phyloP scores from a whole-genome alignment of 2,888 invertebrate species.

The Lochmaea crataegi region DNA sequence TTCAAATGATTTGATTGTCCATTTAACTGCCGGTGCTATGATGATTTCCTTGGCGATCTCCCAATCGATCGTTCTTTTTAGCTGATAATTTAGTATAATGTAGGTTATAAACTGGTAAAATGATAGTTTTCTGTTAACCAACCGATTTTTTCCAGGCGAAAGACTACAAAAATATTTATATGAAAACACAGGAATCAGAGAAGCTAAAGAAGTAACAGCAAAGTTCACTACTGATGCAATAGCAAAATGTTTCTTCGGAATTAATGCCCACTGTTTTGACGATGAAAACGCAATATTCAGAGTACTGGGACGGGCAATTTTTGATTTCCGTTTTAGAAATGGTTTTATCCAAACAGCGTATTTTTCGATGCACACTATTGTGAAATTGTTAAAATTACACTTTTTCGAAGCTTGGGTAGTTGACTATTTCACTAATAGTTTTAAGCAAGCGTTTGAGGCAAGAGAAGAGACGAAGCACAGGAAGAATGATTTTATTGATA shows the following conservation, averaged over 20 bases:
- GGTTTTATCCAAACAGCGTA: conserved; percentile 51
- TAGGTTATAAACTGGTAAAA: conserved; percentile 17
- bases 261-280: conserved; percentile 61
- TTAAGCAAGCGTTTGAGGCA: conserved; percentile 52
- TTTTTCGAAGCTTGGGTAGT: conserved; percentile 52
- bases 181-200: conserved; percentile 42
- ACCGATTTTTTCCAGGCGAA: conserved; percentile 27
- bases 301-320: conserved; percentile 56
- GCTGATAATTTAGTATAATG: too few species aligned
- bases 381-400: conserved; percentile 50
- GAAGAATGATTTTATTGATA: conserved; percentile 70
- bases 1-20: too few species aligned
- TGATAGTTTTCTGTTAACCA: neutral
- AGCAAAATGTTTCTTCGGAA: conserved; percentile 64
- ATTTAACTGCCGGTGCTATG: too few species aligned
- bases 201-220: conserved; percentile 58
- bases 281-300: conserved; percentile 61
- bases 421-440: conserved; percentile 53
- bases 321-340: conserved; percentile 54
- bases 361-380: conserved; percentile 53
- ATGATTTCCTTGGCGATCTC: too few species aligned
- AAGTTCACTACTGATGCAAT: conserved; percentile 66
- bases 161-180: conserved; percentile 26
- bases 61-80: too few species aligned
- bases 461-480: conserved; percentile 51